phyloP scores from a whole-genome alignment of 2,888 invertebrate genomes.

The Oscheius onirici region DNA sequence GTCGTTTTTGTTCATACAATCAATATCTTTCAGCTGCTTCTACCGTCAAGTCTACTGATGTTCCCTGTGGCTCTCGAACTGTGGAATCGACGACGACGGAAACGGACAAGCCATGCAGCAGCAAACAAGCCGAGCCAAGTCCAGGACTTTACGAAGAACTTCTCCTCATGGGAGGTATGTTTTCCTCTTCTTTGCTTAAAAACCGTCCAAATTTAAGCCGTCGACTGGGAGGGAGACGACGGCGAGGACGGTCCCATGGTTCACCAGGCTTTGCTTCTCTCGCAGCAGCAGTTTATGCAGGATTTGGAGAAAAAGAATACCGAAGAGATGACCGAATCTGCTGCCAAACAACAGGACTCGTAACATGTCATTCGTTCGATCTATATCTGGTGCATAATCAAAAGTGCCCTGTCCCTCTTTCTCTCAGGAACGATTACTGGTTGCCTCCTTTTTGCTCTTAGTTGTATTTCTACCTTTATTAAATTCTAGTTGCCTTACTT shows the following conservation, averaged over 20 bases:
- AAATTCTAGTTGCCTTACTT: background rate
- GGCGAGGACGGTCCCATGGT: constrained; percentile 53
- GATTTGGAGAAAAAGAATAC: constrained; percentile 13
- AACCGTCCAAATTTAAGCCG: constrained; percentile 31
- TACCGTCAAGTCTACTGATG: background rate
- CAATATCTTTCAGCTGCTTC: background rate
- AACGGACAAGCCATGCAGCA: constrained; percentile 17
- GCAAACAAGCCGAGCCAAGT: constrained; percentile 3
- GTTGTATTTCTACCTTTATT: too few species aligned
- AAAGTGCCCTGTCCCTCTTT: background rate
- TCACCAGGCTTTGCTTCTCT: constrained; percentile 59
- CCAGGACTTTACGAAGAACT: constrained; percentile 60
- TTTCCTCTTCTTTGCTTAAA: background rate
- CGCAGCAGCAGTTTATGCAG: constrained; percentile 57
- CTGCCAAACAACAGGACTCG: background rate
- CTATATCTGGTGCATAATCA: constrained; percentile 6
- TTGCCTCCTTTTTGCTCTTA: background rate
- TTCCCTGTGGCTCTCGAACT: constrained; percentile 25
- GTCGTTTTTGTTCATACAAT: background rate
- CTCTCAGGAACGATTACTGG: constrained; percentile 20
- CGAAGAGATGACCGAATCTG: constrained; percentile 1
- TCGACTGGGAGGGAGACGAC: constrained; percentile 15
- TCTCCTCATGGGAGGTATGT: constrained; percentile 42
- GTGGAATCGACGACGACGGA: constrained; percentile 10
- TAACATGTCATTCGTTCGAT: background rate